These are phyloP conservation scores for Pangasianodon gigas DNA, from an alignment of 2,113 vertebrate genomes.

Conservation along the genomic window DNA sequence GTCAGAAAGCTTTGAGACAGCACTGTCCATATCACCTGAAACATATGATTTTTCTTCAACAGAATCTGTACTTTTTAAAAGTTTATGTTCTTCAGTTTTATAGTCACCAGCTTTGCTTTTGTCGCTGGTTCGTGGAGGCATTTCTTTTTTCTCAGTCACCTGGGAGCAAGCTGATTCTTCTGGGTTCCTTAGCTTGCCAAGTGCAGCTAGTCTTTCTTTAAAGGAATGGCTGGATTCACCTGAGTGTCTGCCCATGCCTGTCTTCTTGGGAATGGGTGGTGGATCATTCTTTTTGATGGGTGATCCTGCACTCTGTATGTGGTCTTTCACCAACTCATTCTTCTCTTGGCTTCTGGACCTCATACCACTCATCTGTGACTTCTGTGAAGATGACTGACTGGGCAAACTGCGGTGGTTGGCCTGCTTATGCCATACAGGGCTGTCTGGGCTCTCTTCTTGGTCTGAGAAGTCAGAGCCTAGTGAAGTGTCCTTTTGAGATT, in stretches of 20 bases:
- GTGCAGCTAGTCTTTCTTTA: constrained; percentile 81
- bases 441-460: constrained; percentile 69
- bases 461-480: constrained; percentile 65
- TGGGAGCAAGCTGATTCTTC: constrained; percentile 68
- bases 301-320: constrained; percentile 48
- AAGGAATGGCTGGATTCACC: constrained; percentile 81
- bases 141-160: constrained; percentile 48
- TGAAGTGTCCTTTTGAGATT: constrained; percentile 54
- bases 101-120: constrained; percentile 65
- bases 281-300: constrained; percentile 60
- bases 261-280: constrained; percentile 67
- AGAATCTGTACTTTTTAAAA: constrained; percentile 68
- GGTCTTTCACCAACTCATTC: constrained; percentile 38
- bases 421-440: constrained; percentile 68
- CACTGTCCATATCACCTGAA: constrained; percentile 55
- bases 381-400: constrained; percentile 53
- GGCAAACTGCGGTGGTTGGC: constrained; percentile 70
- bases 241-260: constrained; percentile 63
- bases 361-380: constrained; percentile 44
- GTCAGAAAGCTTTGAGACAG: constrained; percentile 73
- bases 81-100: constrained; percentile 67
- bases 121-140: constrained; percentile 50
- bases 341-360: constrained; percentile 59
- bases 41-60: constrained; percentile 66
- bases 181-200: constrained; percentile 79